Base-by-base conservation (phyloP, 1,140 invertebrate genomes). In the Hormaphis cornu region DNA sequence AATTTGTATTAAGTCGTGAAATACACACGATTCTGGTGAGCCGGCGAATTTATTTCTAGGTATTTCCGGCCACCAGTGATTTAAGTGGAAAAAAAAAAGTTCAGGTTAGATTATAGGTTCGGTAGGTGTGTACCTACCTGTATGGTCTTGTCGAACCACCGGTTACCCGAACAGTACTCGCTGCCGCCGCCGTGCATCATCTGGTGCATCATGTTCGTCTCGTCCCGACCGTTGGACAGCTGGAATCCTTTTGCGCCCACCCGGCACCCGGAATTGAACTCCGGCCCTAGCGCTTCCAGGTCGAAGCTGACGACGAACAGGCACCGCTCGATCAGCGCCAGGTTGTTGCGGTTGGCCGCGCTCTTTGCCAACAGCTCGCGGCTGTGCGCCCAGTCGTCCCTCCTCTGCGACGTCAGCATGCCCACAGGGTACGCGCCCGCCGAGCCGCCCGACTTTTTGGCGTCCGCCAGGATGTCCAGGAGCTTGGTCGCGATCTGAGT, bases 131-230 rank as follows among this genome's bases (percentile, higher is more conserved):
- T n/a, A n/a, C 75, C 73, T 77, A 89, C 85, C 81, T 95, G 92
- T 72, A 98, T 85, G 53, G 94, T 97, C 80, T 98, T 97, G 76
- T 98, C 95, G 77, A 95, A 98, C 95, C 95, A 98, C 66, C 95
- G 84, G 82, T 98, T 98, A 12, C 85, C 86, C 8, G 90, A 88
- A 76, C 96, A 91, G 75, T 86, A 82, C 7, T 82, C 80, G 28
- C 87, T 89, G 1, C 95, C 94, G 9, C 89, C 91, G 14, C 95
- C 96, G 76, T 97, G 94, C 63, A 98, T 83, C 83, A 93, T 90
- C 74, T 97, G 92, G 76, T 90, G 86, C 48, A 88, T 82, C 77
- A 92, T 86, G 75, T 90, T 92, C 28, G 91, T 90, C 77, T 95
- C 90, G 75, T 91, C 88, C 52, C 89, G 78, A 24, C 82, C 77